A percentile compares a stretch with the other conserved stretches of the same genome.
These are phyloP conservation scores for Pterocles burchelli DNA, from an alignment of 2,113 vertebrate genomes.

Conservation along the genomic window DNA sequence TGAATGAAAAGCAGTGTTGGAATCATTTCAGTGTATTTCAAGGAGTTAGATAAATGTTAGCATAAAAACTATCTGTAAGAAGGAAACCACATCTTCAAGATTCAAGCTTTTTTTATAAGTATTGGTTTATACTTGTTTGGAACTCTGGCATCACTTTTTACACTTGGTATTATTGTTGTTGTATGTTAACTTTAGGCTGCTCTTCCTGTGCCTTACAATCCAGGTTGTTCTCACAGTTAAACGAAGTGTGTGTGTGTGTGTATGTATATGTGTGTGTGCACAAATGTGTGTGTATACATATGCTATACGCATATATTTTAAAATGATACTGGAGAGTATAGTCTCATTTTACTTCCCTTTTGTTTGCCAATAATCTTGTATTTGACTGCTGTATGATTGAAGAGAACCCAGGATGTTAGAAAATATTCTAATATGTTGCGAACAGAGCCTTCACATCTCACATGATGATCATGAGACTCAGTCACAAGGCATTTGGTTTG, in stretches of 20 bases:
- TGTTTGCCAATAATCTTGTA: not conserved
- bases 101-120: not conserved
- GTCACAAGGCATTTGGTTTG: not conserved
- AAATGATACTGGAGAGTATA: not conserved
- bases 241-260: not conserved
- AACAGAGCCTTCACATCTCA: not conserved
- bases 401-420: not conserved
- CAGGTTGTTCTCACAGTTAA: not conserved
- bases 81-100: not conserved
- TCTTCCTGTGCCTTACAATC: not conserved
- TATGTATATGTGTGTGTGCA: not conserved
- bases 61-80: not conserved
- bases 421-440: not conserved
- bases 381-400: not conserved
- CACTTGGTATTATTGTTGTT: not conserved
- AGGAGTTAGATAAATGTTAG: not conserved
- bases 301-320: not conserved
- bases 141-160: not conserved
- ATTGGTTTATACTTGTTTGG: not conserved
- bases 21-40: not conserved
- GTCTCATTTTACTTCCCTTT: not conserved
- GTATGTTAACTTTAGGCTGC: not conserved
- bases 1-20: not conserved
- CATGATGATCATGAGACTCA: not conserved
- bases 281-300: not conserved